phyloP scores from a whole-genome alignment of 2,888 invertebrate genomes.

The Yponomeuta cagnagella region DNA sequence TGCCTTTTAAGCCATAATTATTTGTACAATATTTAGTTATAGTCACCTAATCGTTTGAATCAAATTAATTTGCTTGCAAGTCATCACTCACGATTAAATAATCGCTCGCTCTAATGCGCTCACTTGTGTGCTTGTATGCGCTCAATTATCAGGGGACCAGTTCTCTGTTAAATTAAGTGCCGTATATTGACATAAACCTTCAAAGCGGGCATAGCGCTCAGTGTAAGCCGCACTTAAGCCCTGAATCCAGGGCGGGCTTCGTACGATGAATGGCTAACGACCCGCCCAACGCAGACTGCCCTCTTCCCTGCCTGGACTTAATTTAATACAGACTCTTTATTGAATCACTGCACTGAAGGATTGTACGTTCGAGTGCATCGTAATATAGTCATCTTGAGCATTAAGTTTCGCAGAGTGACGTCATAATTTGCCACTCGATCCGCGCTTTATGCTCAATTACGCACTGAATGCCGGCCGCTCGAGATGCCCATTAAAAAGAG shows the following conservation, averaged over 20 bases:
- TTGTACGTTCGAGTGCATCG: conserved; percentile 1
- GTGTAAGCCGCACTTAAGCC: conserved; percentile 35
- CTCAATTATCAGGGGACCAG: not conserved
- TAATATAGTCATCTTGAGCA: not conserved
- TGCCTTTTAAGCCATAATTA: no score
- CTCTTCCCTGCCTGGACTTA: conserved; percentile 3
- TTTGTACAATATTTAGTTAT: no score
- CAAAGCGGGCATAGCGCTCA: conserved; percentile 9
- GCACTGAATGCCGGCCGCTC: not conserved
- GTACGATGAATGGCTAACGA: conserved; percentile 43
- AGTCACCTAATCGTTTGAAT: no score
- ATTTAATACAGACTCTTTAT: not conserved
- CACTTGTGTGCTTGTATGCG: not conserved
- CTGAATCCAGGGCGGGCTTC: conserved; percentile 32
- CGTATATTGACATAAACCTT: conserved; percentile 14
- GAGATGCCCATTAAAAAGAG: not conserved
- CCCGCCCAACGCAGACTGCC: conserved; percentile 18
- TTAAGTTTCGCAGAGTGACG: conserved; percentile 2
- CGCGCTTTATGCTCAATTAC: not conserved
- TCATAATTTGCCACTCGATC: conserved; percentile 6
- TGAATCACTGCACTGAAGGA: conserved; percentile 2
- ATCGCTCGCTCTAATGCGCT: not conserved
- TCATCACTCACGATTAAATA: no score
- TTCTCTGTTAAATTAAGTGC: not conserved
- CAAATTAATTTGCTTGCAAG: not conserved